These are phyloP conservation scores for Silurus glanis DNA, from an alignment of 2,113 vertebrate species.

Conservation along the genomic window DNA sequence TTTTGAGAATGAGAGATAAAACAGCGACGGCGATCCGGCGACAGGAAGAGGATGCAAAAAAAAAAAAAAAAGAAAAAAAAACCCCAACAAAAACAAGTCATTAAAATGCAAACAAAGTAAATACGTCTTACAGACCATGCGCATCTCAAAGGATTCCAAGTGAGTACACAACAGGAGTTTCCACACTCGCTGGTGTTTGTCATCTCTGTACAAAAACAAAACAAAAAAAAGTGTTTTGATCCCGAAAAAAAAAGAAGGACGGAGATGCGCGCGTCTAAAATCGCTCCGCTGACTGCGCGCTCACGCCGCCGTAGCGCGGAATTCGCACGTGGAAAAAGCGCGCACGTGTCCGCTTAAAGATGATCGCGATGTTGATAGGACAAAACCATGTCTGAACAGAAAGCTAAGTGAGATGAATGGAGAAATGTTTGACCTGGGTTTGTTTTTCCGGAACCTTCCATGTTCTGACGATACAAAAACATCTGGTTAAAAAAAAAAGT, in stretches of 20 bases:
- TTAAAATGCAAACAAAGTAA: not conserved
- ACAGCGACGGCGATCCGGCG: constrained; percentile 52
- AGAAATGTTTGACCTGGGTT: constrained; percentile 64
- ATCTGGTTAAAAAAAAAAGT: constrained; percentile 4
- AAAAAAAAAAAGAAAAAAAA: not conserved
- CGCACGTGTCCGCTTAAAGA: not conserved
- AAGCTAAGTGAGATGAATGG: constrained; percentile 58
- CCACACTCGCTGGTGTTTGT: not conserved
- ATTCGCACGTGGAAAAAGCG: not conserved
- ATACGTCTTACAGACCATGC: not conserved
- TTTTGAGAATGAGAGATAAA: constrained; percentile 25
- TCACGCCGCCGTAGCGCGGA: not conserved
- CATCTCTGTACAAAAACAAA: not conserved
- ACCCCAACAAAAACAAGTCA: not conserved
- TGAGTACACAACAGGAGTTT: not conserved
- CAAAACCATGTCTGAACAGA: constrained; percentile 64
- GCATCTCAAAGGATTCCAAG: constrained; percentile 4
- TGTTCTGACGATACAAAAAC: constrained; percentile 61
- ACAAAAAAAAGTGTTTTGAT: not conserved
- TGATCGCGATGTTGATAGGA: constrained; percentile 40
- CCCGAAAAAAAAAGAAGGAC: not conserved
- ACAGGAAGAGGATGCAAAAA: constrained; percentile 12
- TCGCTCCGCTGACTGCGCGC: not conserved
- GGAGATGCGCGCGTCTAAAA: not conserved
- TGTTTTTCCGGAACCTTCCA: constrained; percentile 49